These are phyloP conservation scores for Camponotus fellah DNA, from an alignment of 2,888 invertebrate genomes.

Conservation along the genomic window DNA sequence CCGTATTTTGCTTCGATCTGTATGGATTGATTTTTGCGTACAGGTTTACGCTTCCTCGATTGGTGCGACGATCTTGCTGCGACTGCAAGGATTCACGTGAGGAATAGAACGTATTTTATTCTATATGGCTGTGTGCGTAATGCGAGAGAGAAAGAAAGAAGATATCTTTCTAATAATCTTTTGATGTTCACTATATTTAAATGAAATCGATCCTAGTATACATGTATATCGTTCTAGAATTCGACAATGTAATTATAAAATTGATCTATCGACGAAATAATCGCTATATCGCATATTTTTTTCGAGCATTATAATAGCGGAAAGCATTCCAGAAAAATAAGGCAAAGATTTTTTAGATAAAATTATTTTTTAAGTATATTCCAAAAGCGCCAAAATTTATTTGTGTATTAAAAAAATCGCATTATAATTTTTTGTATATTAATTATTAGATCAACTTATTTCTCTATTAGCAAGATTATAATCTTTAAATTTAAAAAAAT, in stretches of 20 bases:
- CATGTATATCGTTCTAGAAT: slow-evolving; percentile 17
- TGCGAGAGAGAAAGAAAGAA: slow-evolving; percentile 16
- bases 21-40: slow-evolving; percentile 46
- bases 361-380: neutral
- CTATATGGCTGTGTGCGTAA: slow-evolving; percentile 11
- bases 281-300: neutral
- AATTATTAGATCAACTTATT: neutral
- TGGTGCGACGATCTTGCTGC: slow-evolving; percentile 42
- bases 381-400: neutral
- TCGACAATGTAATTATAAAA: slow-evolving; percentile 29
- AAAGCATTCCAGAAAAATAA: neutral
- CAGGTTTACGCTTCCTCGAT: slow-evolving; percentile 8
- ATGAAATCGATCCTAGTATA: slow-evolving; percentile 23
- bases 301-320: slow-evolving; percentile 1
- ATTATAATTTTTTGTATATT: neutral
- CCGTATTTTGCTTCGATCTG: slow-evolving; percentile 58
- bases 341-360: neutral
- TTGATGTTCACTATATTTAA: slow-evolving; percentile 30
- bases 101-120: neutral
- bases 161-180: slow-evolving; percentile 3
- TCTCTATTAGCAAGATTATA: neutral
- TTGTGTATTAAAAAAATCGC: neutral
- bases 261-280: slow-evolving; percentile 1
- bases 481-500: neutral
- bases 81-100: slow-evolving; percentile 48